Base-by-base conservation (phyloP, 2,797 vertebrate species). In the Menidia menidia region DNA sequence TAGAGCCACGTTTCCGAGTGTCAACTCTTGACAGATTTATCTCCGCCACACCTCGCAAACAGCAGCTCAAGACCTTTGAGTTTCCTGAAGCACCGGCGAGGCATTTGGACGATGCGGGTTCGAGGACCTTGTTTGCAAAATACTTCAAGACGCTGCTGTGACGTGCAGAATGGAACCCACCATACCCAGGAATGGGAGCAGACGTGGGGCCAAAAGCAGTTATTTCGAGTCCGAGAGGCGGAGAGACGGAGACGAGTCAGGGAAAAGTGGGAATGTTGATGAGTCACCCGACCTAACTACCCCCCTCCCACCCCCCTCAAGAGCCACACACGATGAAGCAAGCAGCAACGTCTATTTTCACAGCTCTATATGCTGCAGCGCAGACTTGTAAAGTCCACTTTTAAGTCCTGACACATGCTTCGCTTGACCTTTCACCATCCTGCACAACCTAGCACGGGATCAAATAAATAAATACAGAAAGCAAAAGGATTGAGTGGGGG, bases 1-100 rank as follows among this genome's bases (percentile, higher is more conserved):
- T 73, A 75, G 53, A 11, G 52, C 33, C 0, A 1, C 25, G 48
- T 54, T 74, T 78, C 63, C 41, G 61, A 64, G 87, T 87, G 69
- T 39, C 48, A 74, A 53, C 59, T 54, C 0, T 18, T 80, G 77
- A 82, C 71, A 78, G 84, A 84, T 84, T 85, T 88, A 90, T 87
- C 53, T 62, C 54, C 15, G 30, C 69, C 88, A 80, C 84, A 69
- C 84, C 84, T 78, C 58, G 53, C 53, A 16, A 71, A 75, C 66
- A 82, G 67, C 58, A 82, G 68, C 69, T 54, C 31, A 15, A 16
- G 67, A 70, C 58, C 41, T 69, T 52, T 9, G 1, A 66, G 66
- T 72, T 85, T 83, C 73, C 60, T 83, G 58, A 18, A 56, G 62
- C 53, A 32, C 48, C 45, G 52, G 54, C 53, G 71, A 69, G 68